Base-by-base conservation (phyloP, 2,797 vertebrate genomes). In the Pagetopsis macropterus region DNA sequence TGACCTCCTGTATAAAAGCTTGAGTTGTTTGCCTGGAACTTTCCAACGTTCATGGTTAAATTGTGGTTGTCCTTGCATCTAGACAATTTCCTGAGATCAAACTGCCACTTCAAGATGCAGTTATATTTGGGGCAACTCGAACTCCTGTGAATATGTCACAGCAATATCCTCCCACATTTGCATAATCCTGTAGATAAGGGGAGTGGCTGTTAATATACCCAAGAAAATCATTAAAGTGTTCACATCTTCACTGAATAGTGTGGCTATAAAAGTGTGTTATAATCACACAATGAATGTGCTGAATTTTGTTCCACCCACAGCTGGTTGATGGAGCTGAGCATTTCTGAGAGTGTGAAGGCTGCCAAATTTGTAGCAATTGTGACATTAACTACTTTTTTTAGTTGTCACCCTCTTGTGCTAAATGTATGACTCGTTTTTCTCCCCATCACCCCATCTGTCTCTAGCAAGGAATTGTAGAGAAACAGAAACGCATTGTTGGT, bases 101-200 rank as follows among this genome's bases (percentile, higher is more conserved):
- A 72, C 37, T 33, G 50, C 27, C 31, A 19, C 16, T 57, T 69
- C 51, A n/a, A 44, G 37, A 41, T 15, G 16, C 7, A 51, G 5
- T 21, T 9, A 14, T 59, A 70, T 67, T 69, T 31, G 5, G 27
- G 6, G 8, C 37, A 68, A 21, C 40, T 61, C 17, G n/a, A 43
- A 51, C 33, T 72, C 19, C 50, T 49, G 23, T 65, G 52, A 69
- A 43, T 51, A 19, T 61, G 59, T 37, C 33, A 37, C 33, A 37
- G 33, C 33, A 56, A 64, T 2, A 51, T 21, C 9, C n/a, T 33
- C 16, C 15, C 31, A 61, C 43, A 78, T 78, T 84, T 84, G 56
- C 74, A 78, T 73, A 83, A 86, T 72, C 58, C 61, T 65, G 21
- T 33, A 12, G 70, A 83, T 64, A 56, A 50, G 54, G 19, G 62